Conservation (phyloP, 2,888 invertebrate species). For the Melitaea athalia region DNA sequence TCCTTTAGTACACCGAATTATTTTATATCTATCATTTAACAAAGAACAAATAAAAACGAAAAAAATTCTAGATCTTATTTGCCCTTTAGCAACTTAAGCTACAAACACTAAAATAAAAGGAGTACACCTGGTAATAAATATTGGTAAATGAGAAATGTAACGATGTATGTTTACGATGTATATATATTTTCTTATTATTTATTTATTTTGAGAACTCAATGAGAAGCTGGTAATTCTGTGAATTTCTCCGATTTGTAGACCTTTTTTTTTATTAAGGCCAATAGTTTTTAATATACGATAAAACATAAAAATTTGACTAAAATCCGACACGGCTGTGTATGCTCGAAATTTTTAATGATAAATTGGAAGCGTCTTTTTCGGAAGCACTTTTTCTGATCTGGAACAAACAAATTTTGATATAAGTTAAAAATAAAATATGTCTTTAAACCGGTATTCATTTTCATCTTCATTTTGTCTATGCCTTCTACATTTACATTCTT, state of each 20-base stretch:
- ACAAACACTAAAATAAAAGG: not conserved
- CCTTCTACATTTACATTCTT: too few relatives aligned
- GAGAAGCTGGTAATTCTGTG: not conserved
- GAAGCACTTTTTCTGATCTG: constrained; percentile 21
- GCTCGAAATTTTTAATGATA: constrained; percentile 56
- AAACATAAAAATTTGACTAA: constrained; percentile 39
- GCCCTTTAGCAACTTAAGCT: not conserved
- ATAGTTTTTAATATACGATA: not conserved
- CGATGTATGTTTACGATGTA: not conserved
- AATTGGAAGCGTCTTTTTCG: constrained; percentile 14
- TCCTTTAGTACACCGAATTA: not conserved
- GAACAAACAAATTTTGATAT: constrained; percentile 14
- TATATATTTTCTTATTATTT: not conserved
- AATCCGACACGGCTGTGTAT: constrained; percentile 60
- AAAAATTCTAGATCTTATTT: not conserved
- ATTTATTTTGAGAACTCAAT: not conserved
- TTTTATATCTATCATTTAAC: too few relatives aligned
- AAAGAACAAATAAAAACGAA: constrained; percentile 6
- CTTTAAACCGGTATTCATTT: too few relatives aligned
- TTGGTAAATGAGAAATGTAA: not conserved
- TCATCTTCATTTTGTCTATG: too few relatives aligned
- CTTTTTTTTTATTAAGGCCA: not conserved
- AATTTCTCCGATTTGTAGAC: not conserved
- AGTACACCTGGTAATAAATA: not conserved
- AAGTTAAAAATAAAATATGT: not conserved